Evolutionary conservation across 2,113 vertebrate genomes (phyloP).

Genomic region (Typhlomys cinereus): DNA sequence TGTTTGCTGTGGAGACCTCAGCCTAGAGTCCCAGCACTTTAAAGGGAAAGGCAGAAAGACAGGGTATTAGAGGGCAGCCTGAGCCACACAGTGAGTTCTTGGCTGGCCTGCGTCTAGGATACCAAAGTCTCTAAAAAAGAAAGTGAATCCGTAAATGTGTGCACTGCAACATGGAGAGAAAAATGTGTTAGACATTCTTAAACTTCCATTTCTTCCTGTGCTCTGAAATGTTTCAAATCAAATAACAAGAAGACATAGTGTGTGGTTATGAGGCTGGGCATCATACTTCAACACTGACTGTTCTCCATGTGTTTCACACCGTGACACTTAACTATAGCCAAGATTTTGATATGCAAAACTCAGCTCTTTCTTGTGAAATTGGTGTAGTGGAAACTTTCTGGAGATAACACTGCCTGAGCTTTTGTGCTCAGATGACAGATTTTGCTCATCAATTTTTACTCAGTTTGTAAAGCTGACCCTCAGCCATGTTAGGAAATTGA

Average conservation of each 20-base stretch:
- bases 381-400: too few species aligned
- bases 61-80: not conserved
- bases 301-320: not conserved
- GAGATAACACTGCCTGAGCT: too few species aligned
- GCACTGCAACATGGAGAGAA: not conserved
- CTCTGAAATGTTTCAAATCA: not conserved
- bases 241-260: not conserved
- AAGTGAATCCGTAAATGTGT: not conserved
- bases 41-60: not conserved
- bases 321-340: not conserved
- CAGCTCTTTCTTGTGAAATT: not conserved
- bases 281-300: not conserved
- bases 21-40: not conserved
- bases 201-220: not conserved
- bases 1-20: too few species aligned
- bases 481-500: not conserved
- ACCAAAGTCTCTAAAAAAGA: not conserved
- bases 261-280: not conserved
- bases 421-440: not conserved
- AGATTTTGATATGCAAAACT: not conserved
- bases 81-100: too few species aligned
- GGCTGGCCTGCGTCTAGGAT: not conserved
- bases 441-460: constrained; percentile 20
- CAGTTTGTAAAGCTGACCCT: not conserved
- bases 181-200: not conserved